Conservation (phyloP, 2,888 invertebrate genomes). For the Clanis bilineata region DNA sequence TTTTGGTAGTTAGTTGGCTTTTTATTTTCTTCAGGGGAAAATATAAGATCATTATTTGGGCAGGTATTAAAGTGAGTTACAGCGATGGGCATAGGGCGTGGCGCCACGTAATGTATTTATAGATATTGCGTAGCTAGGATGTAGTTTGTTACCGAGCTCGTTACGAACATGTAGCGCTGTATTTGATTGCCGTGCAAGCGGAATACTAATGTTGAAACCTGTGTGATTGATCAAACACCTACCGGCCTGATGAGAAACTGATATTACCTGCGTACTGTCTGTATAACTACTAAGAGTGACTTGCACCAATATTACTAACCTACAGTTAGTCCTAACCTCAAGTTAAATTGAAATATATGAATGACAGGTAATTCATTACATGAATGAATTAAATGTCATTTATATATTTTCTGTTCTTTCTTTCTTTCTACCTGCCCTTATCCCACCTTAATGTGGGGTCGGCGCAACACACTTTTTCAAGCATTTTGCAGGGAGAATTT, state of each 20-base stretch:
- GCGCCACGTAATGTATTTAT: conserved; percentile 12
- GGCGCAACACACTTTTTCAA: too few relatives aligned
- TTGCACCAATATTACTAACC: too few relatives aligned
- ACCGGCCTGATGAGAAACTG: conserved; percentile 14
- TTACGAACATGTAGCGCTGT: conserved; percentile 38
- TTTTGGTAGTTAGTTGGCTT: background rate
- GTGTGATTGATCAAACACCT: conserved; percentile 39
- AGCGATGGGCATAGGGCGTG: conserved; percentile 9
- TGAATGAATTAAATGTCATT: too few relatives aligned
- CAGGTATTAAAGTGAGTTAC: conserved; percentile 14
- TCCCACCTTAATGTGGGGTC: too few relatives aligned
- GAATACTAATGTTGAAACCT: conserved; percentile 48
- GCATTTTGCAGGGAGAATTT: too few relatives aligned
- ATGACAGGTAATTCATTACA: too few relatives aligned
- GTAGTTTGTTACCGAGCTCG: conserved; percentile 43
- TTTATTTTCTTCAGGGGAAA: background rate
- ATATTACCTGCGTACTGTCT: conserved; percentile 18
- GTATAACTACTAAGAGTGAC: background rate
- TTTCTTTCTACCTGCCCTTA: too few relatives aligned
- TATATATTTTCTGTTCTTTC: too few relatives aligned
- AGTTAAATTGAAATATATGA: too few relatives aligned
- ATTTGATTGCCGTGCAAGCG: conserved; percentile 50
- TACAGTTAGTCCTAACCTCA: too few relatives aligned
- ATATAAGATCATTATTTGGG: conserved; percentile 7
- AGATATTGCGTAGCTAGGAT: conserved; percentile 20